These are phyloP conservation scores for Asarcornis scutulata DNA, from an alignment of 2,113 vertebrate genomes.

Conservation along the genomic window DNA sequence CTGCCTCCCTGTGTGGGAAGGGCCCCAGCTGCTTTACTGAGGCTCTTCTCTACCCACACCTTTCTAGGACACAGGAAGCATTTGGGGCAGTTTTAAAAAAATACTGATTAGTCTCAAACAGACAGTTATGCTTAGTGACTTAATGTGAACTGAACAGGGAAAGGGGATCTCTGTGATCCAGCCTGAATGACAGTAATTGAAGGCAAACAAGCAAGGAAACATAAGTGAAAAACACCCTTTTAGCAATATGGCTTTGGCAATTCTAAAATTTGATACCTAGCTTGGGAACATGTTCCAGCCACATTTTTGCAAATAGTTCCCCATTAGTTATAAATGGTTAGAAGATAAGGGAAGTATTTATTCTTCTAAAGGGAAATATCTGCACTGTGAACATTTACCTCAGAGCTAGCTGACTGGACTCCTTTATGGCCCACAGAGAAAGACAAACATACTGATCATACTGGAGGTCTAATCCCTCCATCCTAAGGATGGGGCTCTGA, in stretches of 20 bases:
- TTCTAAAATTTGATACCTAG: background rate
- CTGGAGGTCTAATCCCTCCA: background rate
- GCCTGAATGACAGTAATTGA: background rate
- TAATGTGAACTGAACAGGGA: background rate
- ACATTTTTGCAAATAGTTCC: background rate
- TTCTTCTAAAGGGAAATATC: background rate
- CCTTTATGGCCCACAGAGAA: background rate
- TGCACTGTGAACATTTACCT: background rate
- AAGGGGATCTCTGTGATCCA: background rate
- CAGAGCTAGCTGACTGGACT: background rate
- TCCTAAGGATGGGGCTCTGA: background rate
- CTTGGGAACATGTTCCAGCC: background rate
- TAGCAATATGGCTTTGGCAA: background rate
- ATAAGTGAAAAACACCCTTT: background rate
- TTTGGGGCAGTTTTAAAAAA: background rate
- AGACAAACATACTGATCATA: accelerated
- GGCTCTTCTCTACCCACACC: background rate
- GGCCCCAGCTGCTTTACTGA: background rate
- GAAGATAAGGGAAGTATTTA: background rate
- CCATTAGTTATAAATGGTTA: background rate
- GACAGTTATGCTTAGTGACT: background rate
- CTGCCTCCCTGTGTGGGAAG: background rate
- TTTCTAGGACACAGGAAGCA: background rate
- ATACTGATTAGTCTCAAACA: background rate
- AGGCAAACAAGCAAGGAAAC: background rate